Percentiles rank a stretch among this genome's conserved stretches.
These are phyloP conservation scores for Drosophila mimica DNA, from an alignment of 2,888 invertebrate species.

Conservation along the genomic window DNA sequence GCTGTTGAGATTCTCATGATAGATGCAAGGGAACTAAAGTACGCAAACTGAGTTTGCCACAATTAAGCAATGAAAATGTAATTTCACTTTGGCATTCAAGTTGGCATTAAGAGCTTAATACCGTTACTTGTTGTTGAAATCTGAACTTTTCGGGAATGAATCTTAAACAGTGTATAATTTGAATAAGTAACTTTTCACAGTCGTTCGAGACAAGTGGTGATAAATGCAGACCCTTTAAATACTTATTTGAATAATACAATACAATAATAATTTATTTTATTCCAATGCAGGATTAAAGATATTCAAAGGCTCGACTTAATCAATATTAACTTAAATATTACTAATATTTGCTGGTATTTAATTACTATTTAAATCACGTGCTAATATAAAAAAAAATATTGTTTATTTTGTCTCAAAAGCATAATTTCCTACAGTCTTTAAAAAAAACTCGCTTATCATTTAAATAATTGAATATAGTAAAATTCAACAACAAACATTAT, in stretches of 20 bases:
- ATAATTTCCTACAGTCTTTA: not conserved
- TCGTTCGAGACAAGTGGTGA: not conserved
- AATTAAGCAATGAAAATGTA: not conserved
- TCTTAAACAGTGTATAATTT: not conserved
- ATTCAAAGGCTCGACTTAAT: not conserved
- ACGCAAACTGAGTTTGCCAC: constrained; percentile 18
- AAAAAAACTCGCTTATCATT: not conserved
- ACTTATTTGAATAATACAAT: not conserved
- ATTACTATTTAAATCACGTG: not conserved
- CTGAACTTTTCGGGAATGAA: not conserved
- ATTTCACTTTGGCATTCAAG: not conserved
- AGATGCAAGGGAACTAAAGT: not conserved
- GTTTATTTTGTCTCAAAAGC: not conserved
- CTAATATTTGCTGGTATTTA: not conserved
- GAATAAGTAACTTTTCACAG: not conserved
- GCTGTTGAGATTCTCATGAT: constrained; percentile 34
- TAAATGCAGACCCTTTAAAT: not conserved
- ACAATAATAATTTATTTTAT: not conserved
- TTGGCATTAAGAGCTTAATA: not conserved
- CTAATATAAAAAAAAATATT: not conserved
- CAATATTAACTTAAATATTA: not conserved
- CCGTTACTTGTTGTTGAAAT: not conserved
- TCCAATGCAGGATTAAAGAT: not conserved
- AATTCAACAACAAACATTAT: too few species aligned
- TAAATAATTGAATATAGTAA: not conserved